Evolutionary conservation across 2,797 vertebrate genomes (phyloP).

Genomic region (Manis pentadactyla): DNA sequence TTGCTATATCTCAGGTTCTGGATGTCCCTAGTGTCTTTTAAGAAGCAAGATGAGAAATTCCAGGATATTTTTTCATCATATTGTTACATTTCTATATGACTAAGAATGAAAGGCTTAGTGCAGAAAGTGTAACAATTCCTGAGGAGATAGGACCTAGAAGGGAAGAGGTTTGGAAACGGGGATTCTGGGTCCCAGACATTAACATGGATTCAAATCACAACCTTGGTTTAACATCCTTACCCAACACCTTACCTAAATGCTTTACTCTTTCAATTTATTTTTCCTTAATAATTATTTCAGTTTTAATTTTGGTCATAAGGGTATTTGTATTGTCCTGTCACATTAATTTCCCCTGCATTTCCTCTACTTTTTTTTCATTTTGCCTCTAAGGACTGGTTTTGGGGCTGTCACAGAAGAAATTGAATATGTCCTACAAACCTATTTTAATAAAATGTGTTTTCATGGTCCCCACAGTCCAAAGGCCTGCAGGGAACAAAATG

Average conservation of each 20-base stretch:
- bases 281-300: neutral
- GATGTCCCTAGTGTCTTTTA: neutral
- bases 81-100: too few relatives aligned
- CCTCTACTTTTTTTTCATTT: neutral
- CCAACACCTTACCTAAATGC: neutral
- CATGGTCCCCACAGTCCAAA: neutral
- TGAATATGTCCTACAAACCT: conserved; percentile 59
- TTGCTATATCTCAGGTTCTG: neutral
- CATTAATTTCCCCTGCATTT: neutral
- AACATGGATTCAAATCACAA: neutral
- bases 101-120: neutral
- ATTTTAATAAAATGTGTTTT: conserved; percentile 68
- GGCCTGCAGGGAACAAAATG: conserved; percentile 53
- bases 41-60: neutral
- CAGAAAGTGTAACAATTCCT: neutral
- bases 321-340: neutral
- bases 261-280: neutral
- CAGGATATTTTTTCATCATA: neutral
- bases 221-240: neutral
- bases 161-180: too few relatives aligned
- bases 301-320: neutral
- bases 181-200: accelerated
- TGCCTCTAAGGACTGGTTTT: neutral
- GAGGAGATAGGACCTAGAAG: neutral
- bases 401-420: conserved; percentile 44